Percentiles rank a stretch among this genome's conserved stretches.
These are phyloP conservation scores for Hypsopygia costalis DNA, from an alignment of 2,888 invertebrate genomes.

Conservation along the genomic window DNA sequence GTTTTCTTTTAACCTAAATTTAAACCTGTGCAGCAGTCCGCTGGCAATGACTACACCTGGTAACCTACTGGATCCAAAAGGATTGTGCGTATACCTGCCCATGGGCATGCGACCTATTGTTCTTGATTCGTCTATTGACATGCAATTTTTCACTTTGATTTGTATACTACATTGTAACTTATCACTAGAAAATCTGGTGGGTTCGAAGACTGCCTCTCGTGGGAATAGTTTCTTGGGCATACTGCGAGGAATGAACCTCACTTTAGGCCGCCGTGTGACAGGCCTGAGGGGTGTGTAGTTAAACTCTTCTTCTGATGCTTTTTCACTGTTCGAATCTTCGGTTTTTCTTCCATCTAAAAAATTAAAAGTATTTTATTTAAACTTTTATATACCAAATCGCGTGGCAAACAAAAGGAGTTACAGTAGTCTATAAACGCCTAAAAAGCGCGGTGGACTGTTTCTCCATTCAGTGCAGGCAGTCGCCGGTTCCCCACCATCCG, in stretches of 20 bases:
- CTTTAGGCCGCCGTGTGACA: slow-evolving; percentile 40
- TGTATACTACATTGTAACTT: slow-evolving; percentile 33
- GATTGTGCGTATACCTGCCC: slow-evolving; percentile 21
- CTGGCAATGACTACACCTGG: slow-evolving; percentile 47
- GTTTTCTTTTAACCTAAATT: slow-evolving; percentile 50
- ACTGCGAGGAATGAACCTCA: slow-evolving; percentile 36
- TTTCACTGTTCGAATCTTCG: slow-evolving; percentile 32
- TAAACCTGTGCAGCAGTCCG: slow-evolving; percentile 65
- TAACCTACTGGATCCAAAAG: slow-evolving; percentile 15
- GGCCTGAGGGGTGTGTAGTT: slow-evolving; percentile 42
- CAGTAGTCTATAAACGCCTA: too few relatives aligned
- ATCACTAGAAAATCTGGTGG: slow-evolving; percentile 40
- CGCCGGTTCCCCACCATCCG: too few relatives aligned
- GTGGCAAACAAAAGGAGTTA: too few relatives aligned
- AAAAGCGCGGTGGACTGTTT: too few relatives aligned
- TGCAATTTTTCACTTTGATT: slow-evolving; percentile 57
- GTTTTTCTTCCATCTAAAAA: slow-evolving; percentile 37
- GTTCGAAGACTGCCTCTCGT: slow-evolving; percentile 53
- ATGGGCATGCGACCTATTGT: slow-evolving; percentile 12
- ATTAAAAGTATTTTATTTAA: slow-evolving; percentile 11
- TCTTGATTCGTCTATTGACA: slow-evolving; percentile 35
- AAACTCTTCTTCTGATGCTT: slow-evolving; percentile 48
- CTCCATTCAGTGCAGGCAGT: too few relatives aligned
- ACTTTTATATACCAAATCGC: too few relatives aligned
- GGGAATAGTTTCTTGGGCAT: slow-evolving; percentile 31